A percentile compares a stretch with the other conserved stretches of the same genome.
These are phyloP conservation scores for Chaetura pelagica DNA, from an alignment of 2,113 vertebrate genomes.

Conservation along the genomic window DNA sequence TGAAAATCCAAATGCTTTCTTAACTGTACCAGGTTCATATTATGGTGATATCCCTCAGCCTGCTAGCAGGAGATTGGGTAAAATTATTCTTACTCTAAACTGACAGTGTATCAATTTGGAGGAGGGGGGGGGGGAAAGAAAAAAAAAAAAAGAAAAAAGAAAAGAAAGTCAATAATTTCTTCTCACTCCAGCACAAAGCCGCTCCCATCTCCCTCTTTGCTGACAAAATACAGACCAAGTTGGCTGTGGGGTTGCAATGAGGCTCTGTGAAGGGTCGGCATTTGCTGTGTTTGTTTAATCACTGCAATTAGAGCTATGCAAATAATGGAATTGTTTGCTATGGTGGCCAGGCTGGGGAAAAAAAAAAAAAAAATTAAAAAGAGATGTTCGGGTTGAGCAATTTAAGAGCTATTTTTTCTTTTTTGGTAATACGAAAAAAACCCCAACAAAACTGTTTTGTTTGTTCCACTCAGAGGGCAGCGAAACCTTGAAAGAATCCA, in stretches of 20 bases:
- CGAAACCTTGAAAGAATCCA: not conserved
- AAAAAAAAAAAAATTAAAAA: not conserved
- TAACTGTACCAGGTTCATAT: constrained; percentile 8
- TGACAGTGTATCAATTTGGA: constrained; percentile 33
- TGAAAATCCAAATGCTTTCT: constrained; percentile 55
- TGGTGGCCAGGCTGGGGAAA: not conserved
- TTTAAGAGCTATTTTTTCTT: not conserved
- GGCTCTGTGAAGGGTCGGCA: not conserved
- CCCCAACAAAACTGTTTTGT: not conserved
- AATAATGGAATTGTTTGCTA: constrained; percentile 58
- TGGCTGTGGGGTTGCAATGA: constrained; percentile 26
- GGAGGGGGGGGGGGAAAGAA: no score
- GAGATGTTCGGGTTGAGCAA: not conserved
- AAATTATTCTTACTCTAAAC: constrained; percentile 51
- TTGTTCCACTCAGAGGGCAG: not conserved
- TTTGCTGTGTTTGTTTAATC: constrained; percentile 58
- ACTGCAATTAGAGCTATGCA: constrained; percentile 55
- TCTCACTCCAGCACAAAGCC: constrained; percentile 39
- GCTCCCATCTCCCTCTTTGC: not conserved
- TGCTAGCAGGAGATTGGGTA: constrained; percentile 3
- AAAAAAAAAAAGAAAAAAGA: not conserved
- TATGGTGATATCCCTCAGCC: constrained; percentile 6
- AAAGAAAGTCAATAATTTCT: not conserved
- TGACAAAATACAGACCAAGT: constrained; percentile 52
- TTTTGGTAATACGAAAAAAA: not conserved